Percentiles rank a stretch among this genome's conserved stretches.
phyloP scores from a whole-genome alignment of 2,113 vertebrate species.

The Gyps fulvus region DNA sequence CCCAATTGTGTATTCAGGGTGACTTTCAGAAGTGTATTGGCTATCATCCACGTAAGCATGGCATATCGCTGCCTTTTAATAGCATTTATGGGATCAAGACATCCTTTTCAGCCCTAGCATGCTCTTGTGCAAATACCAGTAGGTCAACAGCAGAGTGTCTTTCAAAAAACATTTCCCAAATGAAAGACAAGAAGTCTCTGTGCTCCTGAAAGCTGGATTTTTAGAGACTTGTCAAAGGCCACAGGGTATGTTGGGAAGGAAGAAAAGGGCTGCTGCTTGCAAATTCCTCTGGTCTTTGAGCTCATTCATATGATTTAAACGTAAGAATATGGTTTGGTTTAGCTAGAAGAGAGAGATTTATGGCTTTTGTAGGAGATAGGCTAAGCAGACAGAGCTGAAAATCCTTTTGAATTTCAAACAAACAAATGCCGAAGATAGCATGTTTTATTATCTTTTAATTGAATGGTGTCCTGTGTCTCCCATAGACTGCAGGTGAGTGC shows the following conservation, averaged over 20 bases:
- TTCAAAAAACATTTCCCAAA: background rate
- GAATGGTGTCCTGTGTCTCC: background rate
- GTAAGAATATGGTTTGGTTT: slow-evolving; percentile 47
- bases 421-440: background rate
- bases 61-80: background rate
- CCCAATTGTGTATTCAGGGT: background rate
- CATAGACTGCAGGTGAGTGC: background rate
- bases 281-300: slow-evolving; percentile 44
- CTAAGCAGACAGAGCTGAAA: background rate
- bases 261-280: background rate
- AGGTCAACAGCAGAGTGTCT: background rate
- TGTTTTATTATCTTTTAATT: slow-evolving; percentile 20
- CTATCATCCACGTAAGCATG: background rate
- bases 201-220: background rate
- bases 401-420: slow-evolving; percentile 3
- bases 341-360: slow-evolving; percentile 33
- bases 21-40: background rate
- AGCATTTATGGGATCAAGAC: background rate
- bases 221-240: background rate
- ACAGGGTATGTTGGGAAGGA: background rate
- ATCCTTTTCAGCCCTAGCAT: background rate
- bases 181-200: background rate
- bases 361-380: slow-evolving; percentile 16
- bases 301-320: background rate
- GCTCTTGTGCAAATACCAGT: background rate